A percentile compares a stretch with the other conserved stretches of the same genome.
Evolutionary conservation across 2,797 vertebrate species (phyloP).

Genomic region (Chelmon rostratus): DNA sequence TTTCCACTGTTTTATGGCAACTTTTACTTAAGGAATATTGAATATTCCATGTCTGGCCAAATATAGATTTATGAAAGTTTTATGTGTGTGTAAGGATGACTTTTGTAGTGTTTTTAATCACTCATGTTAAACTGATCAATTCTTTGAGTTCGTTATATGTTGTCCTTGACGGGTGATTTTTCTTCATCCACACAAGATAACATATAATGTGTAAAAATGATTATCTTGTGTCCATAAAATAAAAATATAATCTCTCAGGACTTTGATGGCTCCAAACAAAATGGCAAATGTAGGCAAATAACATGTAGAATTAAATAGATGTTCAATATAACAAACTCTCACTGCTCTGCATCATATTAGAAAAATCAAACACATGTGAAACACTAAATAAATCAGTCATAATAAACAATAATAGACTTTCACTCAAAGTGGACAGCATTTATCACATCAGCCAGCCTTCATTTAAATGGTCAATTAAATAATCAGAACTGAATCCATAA

Average conservation of each 20-base stretch:
- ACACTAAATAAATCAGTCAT: background rate
- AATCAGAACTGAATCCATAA: background rate
- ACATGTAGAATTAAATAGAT: background rate
- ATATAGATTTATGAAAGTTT: background rate
- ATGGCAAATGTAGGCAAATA: background rate
- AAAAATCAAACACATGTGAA: background rate
- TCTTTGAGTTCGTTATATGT: background rate
- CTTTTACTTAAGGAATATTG: background rate
- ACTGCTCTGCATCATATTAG: background rate
- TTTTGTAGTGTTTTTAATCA: background rate
- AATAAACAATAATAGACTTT: background rate
- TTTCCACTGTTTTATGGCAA: background rate
- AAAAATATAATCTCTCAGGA: too few species aligned
- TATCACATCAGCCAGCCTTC: background rate
- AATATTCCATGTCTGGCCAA: background rate
- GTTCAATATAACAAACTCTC: background rate
- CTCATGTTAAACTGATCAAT: background rate
- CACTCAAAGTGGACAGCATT: background rate
- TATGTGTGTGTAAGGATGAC: background rate
- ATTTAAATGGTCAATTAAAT: background rate
- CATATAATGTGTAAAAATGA: too few species aligned
- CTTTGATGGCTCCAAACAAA: background rate
- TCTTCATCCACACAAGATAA: background rate
- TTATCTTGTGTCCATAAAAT: background rate
- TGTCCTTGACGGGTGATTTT: too few species aligned